Evolutionary conservation across 2,113 vertebrate genomes (phyloP), one percentile per base, ranked within the genome.

Genomic region (Piprites chloris): DNA sequence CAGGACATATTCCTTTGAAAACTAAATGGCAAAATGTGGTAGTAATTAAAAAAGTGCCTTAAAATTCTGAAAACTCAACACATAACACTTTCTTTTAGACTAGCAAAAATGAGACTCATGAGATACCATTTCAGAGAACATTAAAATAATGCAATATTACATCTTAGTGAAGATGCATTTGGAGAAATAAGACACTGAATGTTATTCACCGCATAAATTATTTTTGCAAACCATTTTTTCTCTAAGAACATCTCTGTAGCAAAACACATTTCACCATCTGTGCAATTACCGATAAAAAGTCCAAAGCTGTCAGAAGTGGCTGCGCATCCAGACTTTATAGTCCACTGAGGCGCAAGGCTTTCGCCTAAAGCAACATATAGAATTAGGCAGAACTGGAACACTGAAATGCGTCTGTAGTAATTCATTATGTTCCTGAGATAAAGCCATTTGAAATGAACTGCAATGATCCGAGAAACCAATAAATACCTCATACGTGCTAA

Each of bases 221-320:
- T 96, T 96, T 96, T 66, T 95, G 80, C 79, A 93, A 97, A 97
- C 87, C 92, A 94, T 89, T 97, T 96, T 95, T 95, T 88, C 91
- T 81, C 84, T 81, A 93, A 96, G 97, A 97, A 86, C 72, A 95
- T 96, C 87, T 96, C 76, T 2, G 4, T 53, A 92, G 72, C 91
- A 96, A 96, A 96, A 92, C 35, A 81, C 55, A 87, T 85, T 93
- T 93, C 68, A 72, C 94, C 97, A 98, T 96, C 97, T 97, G 93
- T 89, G 94, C 95, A 96, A 97, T 97, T 93, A 97, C 84, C 96
- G 97, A 96, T 92, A 91, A 96, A 97, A 88, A 92, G 87, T 96
- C 95, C 96, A 97, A 95, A 97, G 90, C 96, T 95, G 96, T 96
- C 95, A 97, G 87, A 95, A 96, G 78, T 81, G 75, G 92, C 76